Evolutionary conservation across 2,113 vertebrate species (phyloP).

Genomic region (Pitta sordida): DNA sequence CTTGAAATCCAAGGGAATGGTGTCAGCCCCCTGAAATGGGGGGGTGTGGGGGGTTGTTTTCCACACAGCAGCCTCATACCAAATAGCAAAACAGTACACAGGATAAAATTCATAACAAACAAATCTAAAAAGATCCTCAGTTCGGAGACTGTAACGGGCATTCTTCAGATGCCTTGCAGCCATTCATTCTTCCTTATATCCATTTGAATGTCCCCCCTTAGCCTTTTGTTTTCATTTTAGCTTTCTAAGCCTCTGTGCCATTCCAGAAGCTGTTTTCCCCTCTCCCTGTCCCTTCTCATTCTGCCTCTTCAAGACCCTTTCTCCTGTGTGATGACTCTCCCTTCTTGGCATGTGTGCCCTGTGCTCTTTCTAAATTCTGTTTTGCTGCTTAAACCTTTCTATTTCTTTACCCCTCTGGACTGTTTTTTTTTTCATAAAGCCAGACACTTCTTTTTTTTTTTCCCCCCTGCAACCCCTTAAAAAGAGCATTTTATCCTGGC

Average conservation of each 20-base stretch:
- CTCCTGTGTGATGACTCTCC: neutral
- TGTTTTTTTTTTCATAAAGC: slow-evolving; percentile 4
- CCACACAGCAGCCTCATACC: neutral
- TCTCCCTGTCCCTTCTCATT: neutral
- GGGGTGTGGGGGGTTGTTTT: neutral
- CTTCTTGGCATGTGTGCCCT: neutral
- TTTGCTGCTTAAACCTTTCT: neutral
- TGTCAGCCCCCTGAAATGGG: neutral
- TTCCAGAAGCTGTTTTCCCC: neutral
- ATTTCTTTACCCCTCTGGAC: neutral
- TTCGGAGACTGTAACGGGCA: neutral
- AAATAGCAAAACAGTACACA: neutral
- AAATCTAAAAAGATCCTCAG: neutral
- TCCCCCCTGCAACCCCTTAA: neutral
- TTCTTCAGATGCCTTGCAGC: slow-evolving; percentile 34
- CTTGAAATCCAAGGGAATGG: neutral
- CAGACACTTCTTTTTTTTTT: neutral
- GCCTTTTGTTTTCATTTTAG: slow-evolving; percentile 50
- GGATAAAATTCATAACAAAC: slow-evolving; percentile 38
- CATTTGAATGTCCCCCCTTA: slow-evolving; percentile 35
- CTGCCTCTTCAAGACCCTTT: slow-evolving; percentile 1
- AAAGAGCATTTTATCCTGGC: slow-evolving; percentile 34
- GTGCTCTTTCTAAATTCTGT: neutral
- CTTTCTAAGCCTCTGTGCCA: slow-evolving; percentile 16
- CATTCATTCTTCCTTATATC: slow-evolving; percentile 46